These are phyloP conservation scores for Hipparchia sbordonii DNA, from an alignment of 2,888 invertebrate species.

Conservation along the genomic window DNA sequence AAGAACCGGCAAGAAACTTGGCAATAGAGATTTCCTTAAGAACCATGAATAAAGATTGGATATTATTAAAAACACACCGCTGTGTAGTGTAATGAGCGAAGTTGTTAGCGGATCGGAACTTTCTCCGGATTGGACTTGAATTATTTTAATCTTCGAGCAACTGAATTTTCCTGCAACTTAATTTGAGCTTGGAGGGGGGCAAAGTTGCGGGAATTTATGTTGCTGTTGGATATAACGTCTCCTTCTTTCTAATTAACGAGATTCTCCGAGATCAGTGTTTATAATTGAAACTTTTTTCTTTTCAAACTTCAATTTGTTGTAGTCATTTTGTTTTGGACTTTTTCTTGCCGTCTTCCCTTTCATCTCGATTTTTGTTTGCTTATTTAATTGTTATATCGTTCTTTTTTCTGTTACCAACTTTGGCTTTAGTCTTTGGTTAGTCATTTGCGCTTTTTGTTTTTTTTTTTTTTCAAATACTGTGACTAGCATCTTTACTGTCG, in stretches of 20 bases:
- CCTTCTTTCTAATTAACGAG: slow-evolving; percentile 34
- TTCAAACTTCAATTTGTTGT: slow-evolving; percentile 12
- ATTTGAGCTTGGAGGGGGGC: slow-evolving; percentile 26
- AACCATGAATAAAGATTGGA: slow-evolving; percentile 19
- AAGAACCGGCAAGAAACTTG: neutral
- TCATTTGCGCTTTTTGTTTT: neutral
- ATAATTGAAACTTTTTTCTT: slow-evolving; percentile 25
- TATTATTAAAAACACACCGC: slow-evolving; percentile 27
- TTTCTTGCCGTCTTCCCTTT: neutral
- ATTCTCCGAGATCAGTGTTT: slow-evolving; percentile 27
- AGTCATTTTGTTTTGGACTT: slow-evolving; percentile 8
- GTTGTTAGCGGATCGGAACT: slow-evolving; percentile 32
- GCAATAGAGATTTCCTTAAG: neutral
- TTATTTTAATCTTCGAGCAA: slow-evolving; percentile 35
- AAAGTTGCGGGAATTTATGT: slow-evolving; percentile 39
- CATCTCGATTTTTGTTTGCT: neutral
- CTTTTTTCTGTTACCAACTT: neutral
- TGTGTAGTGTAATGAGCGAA: slow-evolving; percentile 37
- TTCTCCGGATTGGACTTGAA: slow-evolving; percentile 38
- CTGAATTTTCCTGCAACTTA: slow-evolving; percentile 32
- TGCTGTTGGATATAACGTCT: slow-evolving; percentile 23
- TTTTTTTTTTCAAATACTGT: neutral
- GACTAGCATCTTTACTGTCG: neutral
- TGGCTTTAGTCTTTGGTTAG: neutral
- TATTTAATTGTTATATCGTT: neutral